Base-by-base conservation (phyloP, 2,113 vertebrate genomes). In the Epinephelus moara region DNA sequence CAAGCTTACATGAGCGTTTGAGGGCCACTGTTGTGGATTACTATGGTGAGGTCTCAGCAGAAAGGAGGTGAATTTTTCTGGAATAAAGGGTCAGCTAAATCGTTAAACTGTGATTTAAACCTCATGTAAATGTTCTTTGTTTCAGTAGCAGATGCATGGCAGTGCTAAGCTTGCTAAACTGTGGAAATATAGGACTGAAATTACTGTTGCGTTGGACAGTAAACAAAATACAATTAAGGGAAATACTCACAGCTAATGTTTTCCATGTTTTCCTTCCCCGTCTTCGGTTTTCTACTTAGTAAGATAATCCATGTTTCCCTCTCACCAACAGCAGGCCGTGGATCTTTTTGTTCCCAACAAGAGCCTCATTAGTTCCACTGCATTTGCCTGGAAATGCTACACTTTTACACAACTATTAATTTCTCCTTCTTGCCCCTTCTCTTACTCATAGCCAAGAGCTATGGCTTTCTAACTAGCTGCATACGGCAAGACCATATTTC, bases 351-450 rank as follows among this genome's bases (percentile, higher is more conserved):
- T 91, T 78, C 52, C 66, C 56, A 88, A 86, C 84, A 82, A 91
- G 56, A 69, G 27, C 25, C 84, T 87, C 86, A 91, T 93, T 92
- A 91, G 89, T 92, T 93, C 83, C 89, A 80, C 79, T 70, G 80
- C 72, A 87, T 91, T 92, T 88, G 87, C 80, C 75, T 81, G 10
- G 68, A 88, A 90, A 91, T 81, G 50, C 68, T 50, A 63, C 62
- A 78, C 69, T 89, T 80, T 90, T 84, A 76, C 79, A 83, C 75
- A 80, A 84, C 80, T 86, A 72, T 91, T 89, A n/a, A 85, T 83
- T 82, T 85, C 68, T 89, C 82, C 78, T 67, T 27, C 61, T 63
- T 70, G 79, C 77, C 52, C 70, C 67, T 45, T 72, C 69, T 78
- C 68, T 37, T 59, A 27, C 75, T 80, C 60, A 23, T 80, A 68